These are phyloP conservation scores for Burhinus oedicnemus DNA, from an alignment of 2,113 vertebrate species.

Conservation along the genomic window DNA sequence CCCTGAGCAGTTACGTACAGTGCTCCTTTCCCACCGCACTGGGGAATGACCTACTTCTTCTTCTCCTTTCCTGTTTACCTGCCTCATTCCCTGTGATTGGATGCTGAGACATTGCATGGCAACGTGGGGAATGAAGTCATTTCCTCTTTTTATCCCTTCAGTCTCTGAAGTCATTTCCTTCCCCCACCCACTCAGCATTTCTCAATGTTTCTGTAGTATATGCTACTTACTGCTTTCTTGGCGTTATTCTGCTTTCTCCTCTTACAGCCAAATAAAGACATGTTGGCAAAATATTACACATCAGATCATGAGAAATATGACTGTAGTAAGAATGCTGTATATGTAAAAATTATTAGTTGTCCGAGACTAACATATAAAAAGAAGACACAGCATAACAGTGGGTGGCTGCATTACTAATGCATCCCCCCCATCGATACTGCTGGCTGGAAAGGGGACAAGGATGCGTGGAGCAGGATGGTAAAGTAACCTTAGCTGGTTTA, in stretches of 20 bases:
- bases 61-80: conserved; percentile 62
- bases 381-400: neutral
- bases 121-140: conserved; percentile 31
- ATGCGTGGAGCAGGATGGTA: neutral
- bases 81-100: conserved; percentile 43
- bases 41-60: conserved; percentile 28
- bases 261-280: neutral
- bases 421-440: neutral
- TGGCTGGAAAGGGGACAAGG: neutral
- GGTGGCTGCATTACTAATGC: neutral
- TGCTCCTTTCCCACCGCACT: neutral
- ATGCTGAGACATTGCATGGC: conserved; percentile 4
- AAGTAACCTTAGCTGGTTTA: neutral
- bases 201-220: conserved; percentile 30
- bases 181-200: conserved; percentile 46
- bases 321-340: neutral
- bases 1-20: neutral
- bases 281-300: neutral
- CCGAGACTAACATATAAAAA: neutral
- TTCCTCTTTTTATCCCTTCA: conserved; percentile 60
- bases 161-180: conserved; percentile 66
- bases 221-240: neutral
- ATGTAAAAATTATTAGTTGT: neutral
- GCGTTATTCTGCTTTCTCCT: neutral
- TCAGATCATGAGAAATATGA: neutral